A percentile compares a stretch with the other conserved stretches of the same genome.
These are phyloP conservation scores for Theretra japonica DNA, from an alignment of 2,888 invertebrate species.

Conservation along the genomic window DNA sequence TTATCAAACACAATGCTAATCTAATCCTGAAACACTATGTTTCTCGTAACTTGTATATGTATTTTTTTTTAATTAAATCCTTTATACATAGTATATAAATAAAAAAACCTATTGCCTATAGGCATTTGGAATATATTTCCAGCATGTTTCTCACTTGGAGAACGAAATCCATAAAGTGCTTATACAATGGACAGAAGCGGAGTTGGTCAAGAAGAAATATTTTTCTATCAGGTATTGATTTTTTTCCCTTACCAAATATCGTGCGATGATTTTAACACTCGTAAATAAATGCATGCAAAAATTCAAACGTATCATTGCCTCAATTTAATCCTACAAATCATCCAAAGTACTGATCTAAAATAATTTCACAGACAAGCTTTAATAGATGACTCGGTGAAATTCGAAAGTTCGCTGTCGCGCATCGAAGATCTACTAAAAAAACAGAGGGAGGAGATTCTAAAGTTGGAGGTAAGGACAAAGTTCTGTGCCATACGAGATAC, in stretches of 20 bases:
- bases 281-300: background rate
- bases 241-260: too few species aligned
- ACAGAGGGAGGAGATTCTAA: slow-evolving; percentile 90
- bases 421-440: slow-evolving; percentile 87
- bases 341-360: background rate
- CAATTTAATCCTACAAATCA: too few species aligned
- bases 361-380: slow-evolving; percentile 80
- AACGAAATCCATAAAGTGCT: slow-evolving; percentile 92
- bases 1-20: too few species aligned
- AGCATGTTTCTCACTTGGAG: slow-evolving; percentile 89
- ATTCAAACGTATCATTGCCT: too few species aligned
- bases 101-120: background rate
- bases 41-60: too few species aligned
- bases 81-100: too few species aligned
- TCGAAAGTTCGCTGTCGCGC: slow-evolving; percentile 88
- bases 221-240: slow-evolving; percentile 85
- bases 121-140: slow-evolving; percentile 31
- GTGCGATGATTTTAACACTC: background rate
- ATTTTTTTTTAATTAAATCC: too few species aligned
- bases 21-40: too few species aligned
- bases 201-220: slow-evolving; percentile 91
- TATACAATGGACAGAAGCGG: slow-evolving; percentile 93
- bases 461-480: slow-evolving; percentile 84
- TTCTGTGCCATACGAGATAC: too few species aligned
- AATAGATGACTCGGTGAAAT: slow-evolving; percentile 88